Base-by-base conservation (phyloP, 2,797 vertebrate genomes). In the Aulostomus chinensis region DNA sequence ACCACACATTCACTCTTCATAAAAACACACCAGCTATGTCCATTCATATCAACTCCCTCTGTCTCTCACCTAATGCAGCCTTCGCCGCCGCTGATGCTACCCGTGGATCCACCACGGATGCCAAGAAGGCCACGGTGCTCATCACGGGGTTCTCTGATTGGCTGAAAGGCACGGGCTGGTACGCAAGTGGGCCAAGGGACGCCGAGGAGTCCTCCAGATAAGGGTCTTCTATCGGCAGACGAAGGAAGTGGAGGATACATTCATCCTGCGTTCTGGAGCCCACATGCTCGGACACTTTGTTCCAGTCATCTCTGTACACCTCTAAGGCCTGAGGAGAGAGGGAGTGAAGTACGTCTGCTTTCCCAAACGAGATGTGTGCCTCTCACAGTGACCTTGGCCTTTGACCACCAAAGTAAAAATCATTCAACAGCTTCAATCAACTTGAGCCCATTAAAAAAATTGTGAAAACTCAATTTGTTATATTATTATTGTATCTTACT, bases 231-330 rank as follows among this genome's bases (percentile, higher is more conserved):
- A 99, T 99, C 0, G 97, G 97, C 38, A 99, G 91, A 0, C 97
- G 89, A 30, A 98, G 88, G 35, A 98, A 99, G 63, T 98, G 95
- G 4, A 99, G 95, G 51, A 98, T 99, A 70, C 97, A 98, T 58
- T 99, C 97, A 0, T 99, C 96, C 52, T 98, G 97, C 0, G 97
- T 98, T 16, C 96, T 94, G 69, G 96, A 98, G 18, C 96, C 96
- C 2, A 98, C 96, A 0, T 98, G 97, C 84, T 99, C 97, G 0
- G 97, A 98, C 2, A 98, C 97, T 78, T 98, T 99, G 84, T 98
- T 99, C 97, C 97, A 98, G 85, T 99, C 96, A 1, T 99, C 96
- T 72, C 96, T 94, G 84, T 99, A 99, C 89, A 99, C 96, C 84
- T 98, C 96, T 64, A 99, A 88, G 0, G 96, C 97, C 97, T 98